phyloP scores from a whole-genome alignment of 2,113 vertebrate genomes.

The Pristiophorus japonicus region DNA sequence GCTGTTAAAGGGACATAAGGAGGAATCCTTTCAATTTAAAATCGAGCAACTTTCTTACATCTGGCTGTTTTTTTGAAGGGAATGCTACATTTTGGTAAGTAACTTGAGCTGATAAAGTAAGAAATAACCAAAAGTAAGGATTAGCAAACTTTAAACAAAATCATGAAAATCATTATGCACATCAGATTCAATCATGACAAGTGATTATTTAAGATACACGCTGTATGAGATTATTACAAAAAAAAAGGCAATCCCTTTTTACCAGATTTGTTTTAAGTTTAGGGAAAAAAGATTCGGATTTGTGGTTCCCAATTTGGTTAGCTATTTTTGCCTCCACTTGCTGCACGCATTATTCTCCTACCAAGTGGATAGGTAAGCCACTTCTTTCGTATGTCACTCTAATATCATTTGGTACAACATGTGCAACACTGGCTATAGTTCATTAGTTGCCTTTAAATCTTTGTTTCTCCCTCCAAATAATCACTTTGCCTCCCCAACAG shows the following conservation, averaged over 20 bases:
- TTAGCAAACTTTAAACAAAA: neutral
- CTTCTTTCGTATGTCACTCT: neutral
- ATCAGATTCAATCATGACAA: neutral
- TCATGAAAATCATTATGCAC: neutral
- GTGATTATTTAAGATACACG: neutral
- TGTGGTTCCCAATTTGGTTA: neutral
- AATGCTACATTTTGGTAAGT: neutral
- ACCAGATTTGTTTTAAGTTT: neutral
- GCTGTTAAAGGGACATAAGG: neutral
- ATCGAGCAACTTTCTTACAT: neutral
- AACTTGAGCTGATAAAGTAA: neutral
- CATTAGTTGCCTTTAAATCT: neutral
- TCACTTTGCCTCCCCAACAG: neutral
- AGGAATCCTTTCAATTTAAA: neutral
- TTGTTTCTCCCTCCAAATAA: neutral
- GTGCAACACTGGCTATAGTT: neutral
- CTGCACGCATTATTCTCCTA: neutral
- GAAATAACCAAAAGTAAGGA: neutral
- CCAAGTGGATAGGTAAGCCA: neutral
- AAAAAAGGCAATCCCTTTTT: neutral
- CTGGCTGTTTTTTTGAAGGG: neutral
- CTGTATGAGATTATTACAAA: neutral
- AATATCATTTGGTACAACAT: neutral
- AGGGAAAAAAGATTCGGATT: neutral
- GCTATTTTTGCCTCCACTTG: neutral